Evolutionary conservation across 2,888 invertebrate species (phyloP).

Genomic region (Eilema sororculum): DNA sequence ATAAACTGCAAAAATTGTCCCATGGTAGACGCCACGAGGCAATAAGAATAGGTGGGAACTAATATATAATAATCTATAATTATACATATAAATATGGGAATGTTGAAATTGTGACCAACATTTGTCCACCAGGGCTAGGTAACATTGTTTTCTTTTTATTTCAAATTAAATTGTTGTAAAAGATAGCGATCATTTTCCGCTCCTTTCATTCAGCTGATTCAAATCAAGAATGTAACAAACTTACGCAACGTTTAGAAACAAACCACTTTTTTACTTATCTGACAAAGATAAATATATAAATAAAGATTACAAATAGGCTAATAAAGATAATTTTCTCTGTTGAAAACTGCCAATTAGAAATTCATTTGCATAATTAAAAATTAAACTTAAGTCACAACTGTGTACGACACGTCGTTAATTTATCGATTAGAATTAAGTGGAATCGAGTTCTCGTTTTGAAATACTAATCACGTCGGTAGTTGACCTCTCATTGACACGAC

Average conservation of each 20-base stretch:
- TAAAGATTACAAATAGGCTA: conserved; percentile 28
- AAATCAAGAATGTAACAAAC: conserved; percentile 13
- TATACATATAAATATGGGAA: background rate
- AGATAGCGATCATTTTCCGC: too few species aligned
- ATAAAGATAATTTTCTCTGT: conserved; percentile 42
- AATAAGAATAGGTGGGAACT: too few species aligned
- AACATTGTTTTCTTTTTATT: background rate
- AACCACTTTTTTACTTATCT: conserved; percentile 15
- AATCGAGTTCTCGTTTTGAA: conserved; percentile 57
- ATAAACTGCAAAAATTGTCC: too few species aligned
- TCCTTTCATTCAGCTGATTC: background rate
- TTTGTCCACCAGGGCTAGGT: background rate
- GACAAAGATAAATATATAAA: conserved; percentile 12
- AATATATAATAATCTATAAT: too few species aligned
- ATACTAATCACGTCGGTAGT: conserved; percentile 66
- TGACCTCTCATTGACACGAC: conserved; percentile 75
- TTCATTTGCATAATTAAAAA: conserved; percentile 52
- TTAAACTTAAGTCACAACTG: conserved; percentile 46
- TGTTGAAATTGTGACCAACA: background rate
- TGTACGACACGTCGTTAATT: conserved; percentile 46
- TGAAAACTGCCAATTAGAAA: conserved; percentile 50
- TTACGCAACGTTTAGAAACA: conserved; percentile 3
- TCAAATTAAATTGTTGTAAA: background rate
- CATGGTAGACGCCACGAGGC: too few species aligned
- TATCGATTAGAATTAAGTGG: conserved; percentile 50